These are phyloP conservation scores for Aromia moschata DNA, from an alignment of 2,888 invertebrate species.

Conservation along the genomic window DNA sequence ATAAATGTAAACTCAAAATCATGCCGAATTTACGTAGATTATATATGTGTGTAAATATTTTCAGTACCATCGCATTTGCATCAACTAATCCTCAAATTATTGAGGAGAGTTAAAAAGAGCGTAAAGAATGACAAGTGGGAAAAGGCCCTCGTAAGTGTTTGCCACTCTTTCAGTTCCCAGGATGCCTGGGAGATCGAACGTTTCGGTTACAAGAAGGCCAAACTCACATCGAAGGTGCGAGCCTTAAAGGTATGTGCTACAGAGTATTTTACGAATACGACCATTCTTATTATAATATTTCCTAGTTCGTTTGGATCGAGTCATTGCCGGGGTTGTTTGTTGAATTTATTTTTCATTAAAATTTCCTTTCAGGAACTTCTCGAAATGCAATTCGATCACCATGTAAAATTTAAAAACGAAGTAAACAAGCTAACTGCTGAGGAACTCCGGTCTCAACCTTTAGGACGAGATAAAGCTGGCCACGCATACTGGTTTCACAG, in stretches of 20 bases:
- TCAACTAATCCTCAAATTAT: conserved; percentile 88
- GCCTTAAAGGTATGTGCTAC: conserved; percentile 85
- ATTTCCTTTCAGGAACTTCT: conserved; percentile 82
- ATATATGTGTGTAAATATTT: conserved; percentile 47
- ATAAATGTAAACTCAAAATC: too few relatives aligned
- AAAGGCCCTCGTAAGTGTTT: conserved; percentile 86
- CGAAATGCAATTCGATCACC: conserved; percentile 94
- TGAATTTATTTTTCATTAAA: too few relatives aligned
- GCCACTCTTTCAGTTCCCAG: conserved; percentile 87
- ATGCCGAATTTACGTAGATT: background rate
- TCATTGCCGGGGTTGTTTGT: too few relatives aligned
- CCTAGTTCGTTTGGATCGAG: too few relatives aligned
- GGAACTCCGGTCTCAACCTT: conserved; percentile 85
- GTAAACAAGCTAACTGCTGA: conserved; percentile 81
- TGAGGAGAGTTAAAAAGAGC: conserved; percentile 87
- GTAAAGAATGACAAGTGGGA: conserved; percentile 88
- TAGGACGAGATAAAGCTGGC: conserved; percentile 92
- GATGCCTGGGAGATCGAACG: conserved; percentile 97
- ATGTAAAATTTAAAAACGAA: conserved; percentile 90
- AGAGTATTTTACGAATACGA: too few relatives aligned
- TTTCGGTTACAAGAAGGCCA: conserved; percentile 94
- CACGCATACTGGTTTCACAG: conserved; percentile 94
- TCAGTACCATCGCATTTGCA: conserved; percentile 83
- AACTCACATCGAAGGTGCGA: conserved; percentile 86
- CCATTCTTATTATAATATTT: too few relatives aligned